A percentile compares a stretch with the other conserved stretches of the same genome.
phyloP scores from a whole-genome alignment of 2,888 invertebrate species.

The Pyrrhosoma nymphula region DNA sequence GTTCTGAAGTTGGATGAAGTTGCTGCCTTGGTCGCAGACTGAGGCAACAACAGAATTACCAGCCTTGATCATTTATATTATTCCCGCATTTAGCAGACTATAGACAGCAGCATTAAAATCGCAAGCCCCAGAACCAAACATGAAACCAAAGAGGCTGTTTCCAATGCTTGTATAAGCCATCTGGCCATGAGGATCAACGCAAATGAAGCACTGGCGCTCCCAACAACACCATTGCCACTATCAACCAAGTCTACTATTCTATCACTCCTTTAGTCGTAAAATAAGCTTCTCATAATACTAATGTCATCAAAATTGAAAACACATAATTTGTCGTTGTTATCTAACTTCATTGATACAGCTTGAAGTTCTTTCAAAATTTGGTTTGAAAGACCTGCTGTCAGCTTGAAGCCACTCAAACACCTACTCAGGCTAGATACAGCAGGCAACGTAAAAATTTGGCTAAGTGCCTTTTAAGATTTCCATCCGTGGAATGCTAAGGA shows the following conservation, averaged over 20 bases:
- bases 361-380: neutral
- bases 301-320: neutral
- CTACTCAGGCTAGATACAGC: neutral
- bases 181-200: too few relatives aligned
- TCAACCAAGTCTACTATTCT: neutral
- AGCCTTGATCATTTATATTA: too few relatives aligned
- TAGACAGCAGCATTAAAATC: too few relatives aligned
- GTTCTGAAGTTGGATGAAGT: too few relatives aligned
- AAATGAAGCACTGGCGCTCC: too few relatives aligned
- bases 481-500: neutral
- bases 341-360: neutral
- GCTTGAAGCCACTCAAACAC: neutral
- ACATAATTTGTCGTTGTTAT: neutral
- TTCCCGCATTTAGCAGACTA: too few relatives aligned
- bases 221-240: neutral
- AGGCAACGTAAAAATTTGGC: neutral
- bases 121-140: neutral
- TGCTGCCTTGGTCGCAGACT: too few relatives aligned
- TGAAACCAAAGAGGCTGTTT: neutral
- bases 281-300: neutral
- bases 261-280: neutral
- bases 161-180: neutral
- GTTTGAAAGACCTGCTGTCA: neutral
- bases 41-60: too few relatives aligned
- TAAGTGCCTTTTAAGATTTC: neutral